phyloP scores from a whole-genome alignment of 2,888 invertebrate species.

The Drepanosiphum platanoidis region DNA sequence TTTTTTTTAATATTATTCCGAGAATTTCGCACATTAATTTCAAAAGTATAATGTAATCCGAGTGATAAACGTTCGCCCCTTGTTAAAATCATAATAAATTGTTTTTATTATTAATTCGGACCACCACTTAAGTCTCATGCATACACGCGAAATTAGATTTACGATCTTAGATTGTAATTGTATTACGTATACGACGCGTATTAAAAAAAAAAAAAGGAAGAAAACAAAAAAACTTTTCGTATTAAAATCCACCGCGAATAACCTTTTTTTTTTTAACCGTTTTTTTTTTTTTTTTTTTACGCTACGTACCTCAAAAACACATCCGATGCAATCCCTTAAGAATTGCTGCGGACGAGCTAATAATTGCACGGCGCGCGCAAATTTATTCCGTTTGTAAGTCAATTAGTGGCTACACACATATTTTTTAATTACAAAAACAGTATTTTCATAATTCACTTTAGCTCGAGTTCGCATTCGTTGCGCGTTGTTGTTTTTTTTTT shows the following conservation, averaged over 20 bases:
- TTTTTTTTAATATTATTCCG: slow-evolving; percentile 4
- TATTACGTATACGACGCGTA: not conserved
- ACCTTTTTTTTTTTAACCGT: not conserved
- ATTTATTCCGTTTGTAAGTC: slow-evolving; percentile 28
- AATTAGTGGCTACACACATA: slow-evolving; percentile 24
- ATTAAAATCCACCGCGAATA: not conserved
- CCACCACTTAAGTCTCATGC: slow-evolving; percentile 35
- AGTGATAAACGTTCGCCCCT: slow-evolving; percentile 14
- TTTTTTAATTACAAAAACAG: slow-evolving; percentile 49
- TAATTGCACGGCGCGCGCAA: slow-evolving; percentile 4
- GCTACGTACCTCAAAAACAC: slow-evolving; percentile 10
- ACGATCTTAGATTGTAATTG: slow-evolving; percentile 32
- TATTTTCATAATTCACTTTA: slow-evolving; percentile 40
- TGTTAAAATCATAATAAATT: slow-evolving; percentile 26
- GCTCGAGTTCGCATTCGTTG: slow-evolving; percentile 7
- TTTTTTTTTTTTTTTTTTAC: not conserved
- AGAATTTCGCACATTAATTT: slow-evolving; percentile 32
- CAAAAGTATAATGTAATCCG: slow-evolving; percentile 6
- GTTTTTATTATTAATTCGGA: slow-evolving; percentile 43
- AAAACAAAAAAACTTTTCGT: not conserved
- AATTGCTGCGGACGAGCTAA: slow-evolving; percentile 32
- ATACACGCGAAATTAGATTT: slow-evolving; percentile 35
- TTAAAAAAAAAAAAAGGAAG: no score
- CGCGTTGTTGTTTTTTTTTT: not conserved
- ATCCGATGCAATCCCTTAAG: slow-evolving; percentile 24